Evolutionary conservation across 2,113 vertebrate species (phyloP), one percentile per base, ranked within the genome.

Genomic region (Dromaius novaehollandiae): DNA sequence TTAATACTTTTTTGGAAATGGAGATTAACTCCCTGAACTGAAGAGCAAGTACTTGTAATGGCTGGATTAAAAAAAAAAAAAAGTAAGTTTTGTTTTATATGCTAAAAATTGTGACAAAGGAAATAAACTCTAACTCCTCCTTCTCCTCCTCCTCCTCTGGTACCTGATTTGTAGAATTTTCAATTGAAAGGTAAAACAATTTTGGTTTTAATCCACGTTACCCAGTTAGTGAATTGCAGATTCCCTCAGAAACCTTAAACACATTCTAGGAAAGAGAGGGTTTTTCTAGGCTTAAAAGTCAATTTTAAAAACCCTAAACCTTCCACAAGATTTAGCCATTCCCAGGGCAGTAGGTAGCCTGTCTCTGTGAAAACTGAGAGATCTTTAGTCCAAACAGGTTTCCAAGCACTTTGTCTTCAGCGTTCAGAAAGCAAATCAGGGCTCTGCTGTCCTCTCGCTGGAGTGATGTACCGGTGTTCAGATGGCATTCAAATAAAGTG

Each of bases 391-490:
- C 46, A 48, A 48, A 48, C 46, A 48, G 46, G 46, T 48, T 48
- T 48, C 46, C 46, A 48, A 48, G 46, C 19, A 48, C 17, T 48
- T 18, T 7, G 18, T 48, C 46, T 48, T 48, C 19, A 48, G 46
- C 18, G 7, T 46, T 46, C 44, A 46, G 44, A 46, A 46, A 46
- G 44, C 44, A 46, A 46, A 46, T 6, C 44, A 48, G 46, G 18
- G 46, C 17, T 40, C 34, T 40, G 63, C 46, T 22, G 11, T 55
- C 22, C 50, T 65, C 50, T 11, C 20, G 11, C 51, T 55, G 71
- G 21, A 19, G 13, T 40, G 26, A 74, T 11, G 24, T 13, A 30
- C 0, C 1, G 21, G 34, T 17, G 34, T 6, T 5, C 12, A n/a
- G 56, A 44, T 11, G 58, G 30, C 17, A 15, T 36, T 71, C 34